These are phyloP conservation scores for Ploceus nigricollis DNA, from an alignment of 2,113 vertebrate genomes.

Conservation along the genomic window DNA sequence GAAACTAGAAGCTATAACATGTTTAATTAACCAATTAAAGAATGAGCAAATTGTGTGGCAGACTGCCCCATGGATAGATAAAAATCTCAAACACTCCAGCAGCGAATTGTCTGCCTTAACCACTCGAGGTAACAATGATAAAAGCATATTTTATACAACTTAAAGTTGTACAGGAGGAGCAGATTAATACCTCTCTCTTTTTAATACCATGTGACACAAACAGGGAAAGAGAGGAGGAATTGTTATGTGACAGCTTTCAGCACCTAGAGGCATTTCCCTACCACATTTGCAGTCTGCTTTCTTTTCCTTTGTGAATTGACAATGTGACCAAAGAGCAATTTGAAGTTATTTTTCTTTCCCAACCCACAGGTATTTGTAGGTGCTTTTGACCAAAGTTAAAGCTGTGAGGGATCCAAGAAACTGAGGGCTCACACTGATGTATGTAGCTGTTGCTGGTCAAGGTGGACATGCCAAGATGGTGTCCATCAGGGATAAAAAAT, in stretches of 20 bases:
- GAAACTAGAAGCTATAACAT: background rate
- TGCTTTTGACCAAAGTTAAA: background rate
- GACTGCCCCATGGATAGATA: background rate
- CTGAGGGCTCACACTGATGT: fast-evolving
- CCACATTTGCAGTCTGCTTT: background rate
- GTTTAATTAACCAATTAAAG: background rate
- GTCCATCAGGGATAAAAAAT: background rate
- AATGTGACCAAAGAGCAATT: background rate
- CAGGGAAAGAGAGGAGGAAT: background rate
- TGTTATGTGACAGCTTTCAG: background rate
- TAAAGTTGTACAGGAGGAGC: background rate
- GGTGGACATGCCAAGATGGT: fast-evolving
- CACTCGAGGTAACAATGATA: background rate
- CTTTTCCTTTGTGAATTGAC: background rate
- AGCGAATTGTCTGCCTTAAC: background rate
- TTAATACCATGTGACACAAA: background rate
- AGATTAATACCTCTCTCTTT: background rate
- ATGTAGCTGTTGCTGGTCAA: background rate
- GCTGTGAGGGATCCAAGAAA: background rate
- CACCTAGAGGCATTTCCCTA: background rate
- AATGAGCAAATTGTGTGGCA: background rate
- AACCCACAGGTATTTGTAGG: background rate
- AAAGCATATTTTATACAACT: background rate
- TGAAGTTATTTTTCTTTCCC: background rate
- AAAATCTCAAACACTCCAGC: background rate